Evolutionary conservation across 2,797 vertebrate species (phyloP), one percentile per base, ranked within the genome.

Genomic region (Fratercula arctica): DNA sequence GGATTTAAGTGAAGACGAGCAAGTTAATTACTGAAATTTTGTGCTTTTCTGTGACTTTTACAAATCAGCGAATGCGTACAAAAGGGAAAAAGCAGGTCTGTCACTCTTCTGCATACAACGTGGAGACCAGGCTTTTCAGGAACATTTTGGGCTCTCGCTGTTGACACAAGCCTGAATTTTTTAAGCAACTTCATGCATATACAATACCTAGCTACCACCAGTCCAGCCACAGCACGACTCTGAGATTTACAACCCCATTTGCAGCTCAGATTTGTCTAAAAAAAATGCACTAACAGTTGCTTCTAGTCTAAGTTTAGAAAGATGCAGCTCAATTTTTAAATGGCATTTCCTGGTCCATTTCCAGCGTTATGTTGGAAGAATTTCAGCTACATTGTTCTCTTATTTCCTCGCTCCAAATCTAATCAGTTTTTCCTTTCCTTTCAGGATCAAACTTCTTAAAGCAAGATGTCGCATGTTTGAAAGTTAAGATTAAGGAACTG

Each of bases 61-160:
- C 14, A 13, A 26, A 54, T 26, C 9, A 11, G 5, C 5, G 7
- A 29, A 35, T 4, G 18, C 0, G 0, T 2, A 24, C 0, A 1
- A 4, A 11, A 61, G 43, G 56, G 64, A 87, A 59, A 4, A 37
- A 61, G 56, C 20, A 56, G 56, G 16, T 73, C 37, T 74, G 59
- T 54, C 54, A 4, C 60, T 63, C 31, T 63, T 10, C 28, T 43
- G 41, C 3, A 1, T 2, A 18, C 25, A 46, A 3, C 33, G 17
- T 15, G 35, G 43, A 75, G 20, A 43, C 6, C 17, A 31, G 28
- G 16, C 41, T 35, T 48, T 37, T 39, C 13, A 25, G 39, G 35
- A 89, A 46, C 9, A 3, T 18, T 68, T 73, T 48, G 28, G 63
- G 39, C 41, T 88, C 31, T 4, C 16, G 10, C 12, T 70, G 24